phyloP scores from a whole-genome alignment of 2,113 vertebrate species.

The Grammomys surdaster region DNA sequence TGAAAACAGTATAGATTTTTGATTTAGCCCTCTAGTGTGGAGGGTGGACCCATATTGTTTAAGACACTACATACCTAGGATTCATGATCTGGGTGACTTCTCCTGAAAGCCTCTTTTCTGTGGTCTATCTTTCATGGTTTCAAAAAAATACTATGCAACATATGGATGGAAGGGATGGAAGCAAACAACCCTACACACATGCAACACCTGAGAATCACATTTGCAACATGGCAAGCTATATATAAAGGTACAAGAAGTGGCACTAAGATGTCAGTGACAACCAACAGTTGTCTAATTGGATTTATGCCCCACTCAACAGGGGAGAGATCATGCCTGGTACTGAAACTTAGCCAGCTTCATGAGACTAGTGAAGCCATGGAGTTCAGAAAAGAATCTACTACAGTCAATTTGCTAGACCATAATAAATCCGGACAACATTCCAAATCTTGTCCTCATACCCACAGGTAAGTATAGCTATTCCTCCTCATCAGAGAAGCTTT shows the following conservation, averaged over 20 bases:
- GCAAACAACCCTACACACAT: background rate
- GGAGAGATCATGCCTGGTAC: background rate
- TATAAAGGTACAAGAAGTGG: background rate
- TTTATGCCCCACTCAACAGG: background rate
- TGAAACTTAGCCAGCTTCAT: background rate
- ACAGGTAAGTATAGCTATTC: background rate
- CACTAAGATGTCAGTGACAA: background rate
- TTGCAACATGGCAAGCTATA: background rate
- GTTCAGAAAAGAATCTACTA: background rate
- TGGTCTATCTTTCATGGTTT: background rate
- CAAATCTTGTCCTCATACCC: background rate
- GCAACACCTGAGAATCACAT: background rate
- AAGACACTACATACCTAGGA: background rate
- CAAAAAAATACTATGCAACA: background rate
- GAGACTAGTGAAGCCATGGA: background rate
- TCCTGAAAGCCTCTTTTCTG: background rate
- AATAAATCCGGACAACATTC: background rate
- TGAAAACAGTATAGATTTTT: background rate
- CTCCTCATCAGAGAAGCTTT: background rate
- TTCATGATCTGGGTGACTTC: background rate
- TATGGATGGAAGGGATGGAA: background rate
- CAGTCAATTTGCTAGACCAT: background rate
- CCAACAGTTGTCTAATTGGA: background rate
- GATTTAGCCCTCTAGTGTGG: background rate
- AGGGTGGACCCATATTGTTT: background rate